These are phyloP conservation scores for Euleptes europaea DNA, from an alignment of 2,113 vertebrate genomes.

Conservation along the genomic window DNA sequence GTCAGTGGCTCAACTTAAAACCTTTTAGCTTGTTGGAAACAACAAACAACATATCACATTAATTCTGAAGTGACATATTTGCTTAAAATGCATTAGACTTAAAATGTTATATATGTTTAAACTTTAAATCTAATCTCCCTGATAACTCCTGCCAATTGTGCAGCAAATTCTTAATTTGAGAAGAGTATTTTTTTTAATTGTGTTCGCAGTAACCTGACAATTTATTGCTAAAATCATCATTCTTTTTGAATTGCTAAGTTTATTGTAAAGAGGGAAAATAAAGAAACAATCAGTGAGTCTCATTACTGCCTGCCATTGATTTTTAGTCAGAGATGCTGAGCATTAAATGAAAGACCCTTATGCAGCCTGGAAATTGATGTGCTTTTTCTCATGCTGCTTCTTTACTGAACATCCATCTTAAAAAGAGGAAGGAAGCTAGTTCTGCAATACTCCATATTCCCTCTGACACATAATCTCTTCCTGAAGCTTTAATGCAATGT, in stretches of 20 bases:
- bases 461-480: not conserved
- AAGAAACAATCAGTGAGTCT: not conserved
- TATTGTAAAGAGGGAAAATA: not conserved
- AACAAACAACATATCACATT: not conserved
- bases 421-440: not conserved
- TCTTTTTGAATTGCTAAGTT: not conserved
- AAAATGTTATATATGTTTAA: not conserved
- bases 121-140: not conserved
- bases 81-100: not conserved
- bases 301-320: conserved; percentile 29
- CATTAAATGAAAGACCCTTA: conserved; percentile 15
- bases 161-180: fast-evolving
- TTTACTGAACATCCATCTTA: conserved; percentile 15
- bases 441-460: not conserved
- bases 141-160: too few species aligned
- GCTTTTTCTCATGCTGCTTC: not conserved
- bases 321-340: conserved; percentile 35
- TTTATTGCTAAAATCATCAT: not conserved
- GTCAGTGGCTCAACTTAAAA: too few species aligned
- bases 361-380: conserved; percentile 29
- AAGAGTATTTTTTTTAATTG: not conserved
- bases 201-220: fast-evolving
- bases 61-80: not conserved
- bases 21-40: not conserved
- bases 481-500: conserved; percentile 2